Percentiles rank a stretch among this genome's conserved stretches.
Conservation (phyloP, 2,113 vertebrate species). For the Entelurus aequoreus region DNA sequence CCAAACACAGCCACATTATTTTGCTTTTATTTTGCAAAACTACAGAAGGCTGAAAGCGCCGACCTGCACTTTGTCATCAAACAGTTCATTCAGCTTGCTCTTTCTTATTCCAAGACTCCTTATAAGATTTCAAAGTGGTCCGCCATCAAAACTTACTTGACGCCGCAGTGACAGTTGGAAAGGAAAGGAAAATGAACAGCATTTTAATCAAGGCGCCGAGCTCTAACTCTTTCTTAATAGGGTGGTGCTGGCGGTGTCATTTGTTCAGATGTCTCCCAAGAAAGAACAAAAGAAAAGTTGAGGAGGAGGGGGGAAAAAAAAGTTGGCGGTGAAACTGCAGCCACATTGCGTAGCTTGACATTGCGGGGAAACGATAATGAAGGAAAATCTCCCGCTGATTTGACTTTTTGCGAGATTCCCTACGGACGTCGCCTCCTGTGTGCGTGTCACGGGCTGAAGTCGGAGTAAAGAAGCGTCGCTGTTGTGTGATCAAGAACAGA, state of each 20-base stretch:
- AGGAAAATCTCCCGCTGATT: conserved; percentile 52
- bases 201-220: conserved; percentile 1
- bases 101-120: not conserved
- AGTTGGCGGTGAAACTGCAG: conserved; percentile 15
- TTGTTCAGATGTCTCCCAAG: conserved; percentile 46
- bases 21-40: not conserved
- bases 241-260: conserved; percentile 27
- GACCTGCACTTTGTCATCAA: not conserved
- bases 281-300: conserved; percentile 11
- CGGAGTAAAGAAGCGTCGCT: conserved; percentile 19
- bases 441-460: conserved; percentile 30
- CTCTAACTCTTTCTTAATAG: conserved; percentile 10
- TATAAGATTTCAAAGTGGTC: conserved; percentile 2
- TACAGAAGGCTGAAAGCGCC: not conserved
- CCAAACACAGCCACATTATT: not conserved
- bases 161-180: not conserved
- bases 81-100: not conserved
- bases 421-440: conserved; percentile 33
- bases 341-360: conserved; percentile 17
- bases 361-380: conserved; percentile 44
- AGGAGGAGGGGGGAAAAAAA: conserved; percentile 11
- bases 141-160: conserved; percentile 2
- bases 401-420: conserved; percentile 44
- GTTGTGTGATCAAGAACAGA: conserved; percentile 11
- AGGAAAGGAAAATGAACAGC: conserved; percentile 1